Evolutionary conservation across 2,113 vertebrate species (phyloP), one percentile per base, ranked within the genome.

Genomic region (Cyanoderma ruficeps): DNA sequence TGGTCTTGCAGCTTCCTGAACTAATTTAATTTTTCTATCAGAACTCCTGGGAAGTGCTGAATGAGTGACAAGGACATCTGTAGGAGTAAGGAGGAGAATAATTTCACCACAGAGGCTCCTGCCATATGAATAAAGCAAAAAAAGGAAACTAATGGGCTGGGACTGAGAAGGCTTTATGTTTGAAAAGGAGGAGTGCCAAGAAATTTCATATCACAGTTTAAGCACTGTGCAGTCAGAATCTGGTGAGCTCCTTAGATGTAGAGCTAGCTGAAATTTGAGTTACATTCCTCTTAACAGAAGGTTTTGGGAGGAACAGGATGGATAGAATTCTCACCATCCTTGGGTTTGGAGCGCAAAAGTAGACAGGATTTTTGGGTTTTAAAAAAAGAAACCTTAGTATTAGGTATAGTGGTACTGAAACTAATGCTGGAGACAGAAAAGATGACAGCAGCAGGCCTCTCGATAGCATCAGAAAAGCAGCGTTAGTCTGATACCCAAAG

Each of bases 31-130:
- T 94, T 82, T 89, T 89, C 55, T 30, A 65, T 63, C 81, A 84
- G 60, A 87, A 78, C 49, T 91, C 27, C 65, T 35, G 17, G 52
- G 41, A 89, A 94, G 69, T 64, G 35, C 70, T 87, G 60, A 92
- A 77, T 87, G 80, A 91, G 31, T 84, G 92, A 87, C 90, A 84
- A 19, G 84, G 87, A 92, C 84, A 95, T 91, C 84, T 85, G 69
- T 44, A 89, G 63, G 79, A 92, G 39, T 71, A 92, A 86, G 71
- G 14, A 77, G 44, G 13, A 94, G 64, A 83, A 77, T 30, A 74
- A 80, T 60, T 82, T 91, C 74, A 60, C 44, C 79, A 84, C 2
- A 71, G 65, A 75, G 21, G 23, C 49, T 89, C 18, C 63, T 94
- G 57, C 35, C 78, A 91, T 75, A 85, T 27, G 52, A 57, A 10